Conservation (phyloP, 2,797 vertebrate genomes). For the Anolis apletophallus region DNA sequence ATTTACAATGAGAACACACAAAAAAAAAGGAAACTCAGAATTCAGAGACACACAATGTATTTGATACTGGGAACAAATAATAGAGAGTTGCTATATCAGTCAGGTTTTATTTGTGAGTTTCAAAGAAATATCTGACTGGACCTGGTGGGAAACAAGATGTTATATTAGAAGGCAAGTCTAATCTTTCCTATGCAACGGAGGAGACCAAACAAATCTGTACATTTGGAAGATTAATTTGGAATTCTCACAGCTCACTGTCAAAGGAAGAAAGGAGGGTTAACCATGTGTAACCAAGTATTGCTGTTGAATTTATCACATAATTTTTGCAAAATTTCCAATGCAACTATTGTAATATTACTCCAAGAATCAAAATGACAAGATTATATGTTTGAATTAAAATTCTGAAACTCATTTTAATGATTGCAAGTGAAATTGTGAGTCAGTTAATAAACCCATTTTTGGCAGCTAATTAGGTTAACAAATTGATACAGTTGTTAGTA, state of each 20-base stretch:
- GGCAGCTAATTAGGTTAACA: constrained; percentile 58
- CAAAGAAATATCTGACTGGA: not conserved
- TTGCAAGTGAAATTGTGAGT: constrained; percentile 33
- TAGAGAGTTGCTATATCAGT: not conserved
- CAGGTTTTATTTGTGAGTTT: not conserved
- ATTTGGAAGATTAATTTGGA: constrained; percentile 4
- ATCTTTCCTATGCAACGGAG: not conserved
- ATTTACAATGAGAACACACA: not conserved
- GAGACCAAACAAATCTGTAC: not conserved
- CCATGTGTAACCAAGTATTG: not conserved
- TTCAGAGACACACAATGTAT: not conserved
- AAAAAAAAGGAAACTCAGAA: not conserved
- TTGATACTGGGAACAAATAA: not conserved
- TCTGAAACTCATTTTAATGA: constrained; percentile 58
- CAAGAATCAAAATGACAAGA: constrained; percentile 14
- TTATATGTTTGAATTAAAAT: constrained; percentile 36
- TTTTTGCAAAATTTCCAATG: constrained; percentile 22
- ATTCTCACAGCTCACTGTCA: not conserved
- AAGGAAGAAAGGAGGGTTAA: constrained; percentile 23
- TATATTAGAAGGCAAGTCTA: not conserved
- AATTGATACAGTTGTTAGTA: constrained; percentile 39
- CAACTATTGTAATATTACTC: constrained; percentile 23
- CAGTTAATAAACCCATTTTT: constrained; percentile 55
- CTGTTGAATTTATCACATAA: constrained; percentile 23
- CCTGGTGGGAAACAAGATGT: not conserved